Evolutionary conservation across 2,888 invertebrate species (phyloP), one percentile per base, ranked within the genome.

Genomic region (Drosophila fungiperda): DNA sequence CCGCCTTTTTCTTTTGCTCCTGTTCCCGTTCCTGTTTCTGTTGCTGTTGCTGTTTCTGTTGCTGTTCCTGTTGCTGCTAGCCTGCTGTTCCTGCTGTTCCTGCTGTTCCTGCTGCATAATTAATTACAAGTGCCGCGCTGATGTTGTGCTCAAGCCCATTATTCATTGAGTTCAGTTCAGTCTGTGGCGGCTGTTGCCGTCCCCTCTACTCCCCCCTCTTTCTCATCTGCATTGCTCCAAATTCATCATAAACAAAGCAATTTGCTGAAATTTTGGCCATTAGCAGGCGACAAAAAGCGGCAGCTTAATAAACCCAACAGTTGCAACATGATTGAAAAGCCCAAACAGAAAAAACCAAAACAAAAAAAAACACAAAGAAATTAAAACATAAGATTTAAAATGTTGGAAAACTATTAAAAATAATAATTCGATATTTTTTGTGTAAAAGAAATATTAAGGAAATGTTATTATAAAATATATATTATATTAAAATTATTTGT

Each of bases 61-160:
- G 17, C 38, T 17, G 33, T 33, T 32, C 17, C 29, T 40, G 42
- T 20, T 42, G 32, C 20, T 9, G 20, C 5, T 20, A 17, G 29
- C 57, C 59, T 35, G 60, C 59, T 36, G 36, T 45, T 72, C 45
- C 35, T 58, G 62, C 66, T 74, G 73, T 45, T n/a, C 57, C 59
- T 35, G 60, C 59, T 36, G 36, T 45, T 72, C 45, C 35, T 58
- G 62, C 66, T 74, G 73, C 72, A 65, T 85, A 88, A 87, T 85
- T 85, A 89, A 85, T 89, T 80, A 78, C 78, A 76, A 70, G 54
- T 73, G 77, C 86, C 60, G 65, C 73, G 52, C 61, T 75, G 55
- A 75, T 74, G 73, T 69, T 80, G 73, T 53, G 75, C 48, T 62
- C 54, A 68, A 55, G 59, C 70, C 72, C 78, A 88, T 89, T 83